Evolutionary conservation across 2,797 vertebrate species (phyloP), one percentile per base, ranked within the genome.

Genomic region (Rhinogobio ventralis): DNA sequence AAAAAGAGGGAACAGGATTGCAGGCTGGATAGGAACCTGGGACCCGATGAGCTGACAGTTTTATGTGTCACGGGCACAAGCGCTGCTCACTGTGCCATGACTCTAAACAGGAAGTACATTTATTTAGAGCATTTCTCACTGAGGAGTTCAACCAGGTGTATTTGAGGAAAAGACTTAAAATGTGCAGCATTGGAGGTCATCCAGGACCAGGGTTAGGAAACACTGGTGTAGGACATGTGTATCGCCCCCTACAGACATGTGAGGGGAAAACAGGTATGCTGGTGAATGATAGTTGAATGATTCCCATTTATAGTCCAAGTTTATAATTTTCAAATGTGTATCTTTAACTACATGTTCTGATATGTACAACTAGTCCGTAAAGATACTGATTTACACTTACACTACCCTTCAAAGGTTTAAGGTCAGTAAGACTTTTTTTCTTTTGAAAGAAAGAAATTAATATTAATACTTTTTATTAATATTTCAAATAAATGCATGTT

Each of bases 221-320:
- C 49, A 45, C 30, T 53, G 10, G 11, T 75, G 5, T 42, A 7
- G 33, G 69, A 33, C 62, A n/a, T 76, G 77, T 28, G 45, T 42
- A 86, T 28, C 20, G 64, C 86, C 86, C 71, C 81, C 86, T 87
- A 84, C 73, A 88, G 85, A 23, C 23, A 76, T 30, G 30, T 84
- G 1, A 73, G 33, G 13, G 42, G 5, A 84, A 75, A 55, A 62
- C 83, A 51, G 11, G 28, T 60, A 15, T 73, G 45, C 71, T 73
- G 25, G 15, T 20, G 14, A n/a, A 46, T 28, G 25, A 17, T 15
- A 30, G 15, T 28, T 23, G 9, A 49, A 73, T 28, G 42, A 49
- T 49, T 49, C 7, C 45, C 11, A 36, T 20, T 45, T 42, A 45
- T 13, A 36, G 4, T 28, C 4, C 15, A 6, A 20, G 17, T 7